Percentiles rank a stretch among this genome's conserved stretches.
phyloP scores from a whole-genome alignment of 2,113 vertebrate species.

The Pogona vitticeps region DNA sequence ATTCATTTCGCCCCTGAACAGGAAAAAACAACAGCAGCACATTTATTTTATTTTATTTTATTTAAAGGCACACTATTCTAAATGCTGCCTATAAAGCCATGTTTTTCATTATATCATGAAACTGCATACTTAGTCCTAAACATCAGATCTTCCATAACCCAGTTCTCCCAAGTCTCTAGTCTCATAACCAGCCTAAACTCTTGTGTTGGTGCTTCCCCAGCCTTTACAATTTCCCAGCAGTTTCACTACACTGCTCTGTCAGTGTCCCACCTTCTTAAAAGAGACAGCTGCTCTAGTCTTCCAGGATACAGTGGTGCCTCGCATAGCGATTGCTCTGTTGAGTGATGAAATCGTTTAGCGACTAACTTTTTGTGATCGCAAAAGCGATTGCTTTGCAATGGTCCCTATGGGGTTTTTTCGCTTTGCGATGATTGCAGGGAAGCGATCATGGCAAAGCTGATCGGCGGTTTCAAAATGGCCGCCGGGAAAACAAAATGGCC shows the following conservation, averaged over 20 bases:
- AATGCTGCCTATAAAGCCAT: background rate
- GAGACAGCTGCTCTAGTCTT: background rate
- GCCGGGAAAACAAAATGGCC: too few species aligned
- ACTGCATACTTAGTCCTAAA: background rate
- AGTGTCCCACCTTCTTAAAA: background rate
- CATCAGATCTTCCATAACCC: background rate
- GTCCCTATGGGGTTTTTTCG: too few species aligned
- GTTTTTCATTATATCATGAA: background rate
- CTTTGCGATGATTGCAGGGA: too few species aligned
- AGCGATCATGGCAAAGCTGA: too few species aligned
- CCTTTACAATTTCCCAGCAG: background rate
- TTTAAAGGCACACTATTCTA: constrained; percentile 26
- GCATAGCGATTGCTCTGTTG: too few species aligned
- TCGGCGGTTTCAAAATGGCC: too few species aligned
- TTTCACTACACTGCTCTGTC: background rate
- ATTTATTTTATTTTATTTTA: constrained; percentile 42
- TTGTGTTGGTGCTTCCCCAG: background rate
- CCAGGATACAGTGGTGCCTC: too few species aligned
- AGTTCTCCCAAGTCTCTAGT: background rate
- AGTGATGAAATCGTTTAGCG: too few species aligned
- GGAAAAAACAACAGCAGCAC: background rate
- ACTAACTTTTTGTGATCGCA: too few species aligned
- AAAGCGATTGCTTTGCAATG: too few species aligned
- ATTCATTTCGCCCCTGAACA: constrained; percentile 66
- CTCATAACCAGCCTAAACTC: background rate